Percentiles rank a stretch among this genome's conserved stretches.
Evolutionary conservation across 2,797 vertebrate species (phyloP).

Genomic region (Salmo trutta): DNA sequence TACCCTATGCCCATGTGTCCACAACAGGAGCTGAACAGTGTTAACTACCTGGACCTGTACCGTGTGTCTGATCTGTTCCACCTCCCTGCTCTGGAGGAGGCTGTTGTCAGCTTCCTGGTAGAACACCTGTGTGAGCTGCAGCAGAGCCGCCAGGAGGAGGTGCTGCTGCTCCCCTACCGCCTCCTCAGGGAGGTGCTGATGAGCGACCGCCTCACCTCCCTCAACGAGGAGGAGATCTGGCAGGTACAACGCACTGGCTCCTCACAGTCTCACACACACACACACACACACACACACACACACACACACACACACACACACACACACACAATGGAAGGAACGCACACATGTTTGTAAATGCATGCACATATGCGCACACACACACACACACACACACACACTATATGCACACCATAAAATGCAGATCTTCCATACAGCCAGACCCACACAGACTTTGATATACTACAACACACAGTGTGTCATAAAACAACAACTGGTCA

Average conservation of each 20-base stretch:
- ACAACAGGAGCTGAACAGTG: slow-evolving; percentile 90
- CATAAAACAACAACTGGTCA: not conserved
- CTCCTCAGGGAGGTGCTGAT: slow-evolving; percentile 94
- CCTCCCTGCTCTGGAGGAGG: slow-evolving; percentile 91
- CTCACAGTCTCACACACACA: not conserved
- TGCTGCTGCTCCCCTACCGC: slow-evolving; percentile 90
- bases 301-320: not conserved
- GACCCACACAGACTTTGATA: not conserved
- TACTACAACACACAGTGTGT: not conserved
- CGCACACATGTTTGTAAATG: not conserved
- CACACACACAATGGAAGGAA: not conserved
- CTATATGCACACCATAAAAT: not conserved
- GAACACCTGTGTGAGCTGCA: slow-evolving; percentile 93
- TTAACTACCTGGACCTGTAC: slow-evolving; percentile 98
- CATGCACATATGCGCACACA: not conserved
- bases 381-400: not conserved
- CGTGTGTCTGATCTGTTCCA: slow-evolving; percentile 96
- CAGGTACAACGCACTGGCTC: slow-evolving; percentile 76
- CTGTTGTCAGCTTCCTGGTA: slow-evolving; percentile 93
- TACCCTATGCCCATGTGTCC: not conserved
- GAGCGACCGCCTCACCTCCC: slow-evolving; percentile 94
- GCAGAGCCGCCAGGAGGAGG: slow-evolving; percentile 87
- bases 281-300: not conserved
- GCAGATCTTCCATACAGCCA: not conserved
- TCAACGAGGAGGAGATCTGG: slow-evolving; percentile 97